Percentiles rank a stretch among this genome's conserved stretches.
These are phyloP conservation scores for Spinus olivaceus DNA, from an alignment of 2,797 vertebrate genomes.

Conservation along the genomic window DNA sequence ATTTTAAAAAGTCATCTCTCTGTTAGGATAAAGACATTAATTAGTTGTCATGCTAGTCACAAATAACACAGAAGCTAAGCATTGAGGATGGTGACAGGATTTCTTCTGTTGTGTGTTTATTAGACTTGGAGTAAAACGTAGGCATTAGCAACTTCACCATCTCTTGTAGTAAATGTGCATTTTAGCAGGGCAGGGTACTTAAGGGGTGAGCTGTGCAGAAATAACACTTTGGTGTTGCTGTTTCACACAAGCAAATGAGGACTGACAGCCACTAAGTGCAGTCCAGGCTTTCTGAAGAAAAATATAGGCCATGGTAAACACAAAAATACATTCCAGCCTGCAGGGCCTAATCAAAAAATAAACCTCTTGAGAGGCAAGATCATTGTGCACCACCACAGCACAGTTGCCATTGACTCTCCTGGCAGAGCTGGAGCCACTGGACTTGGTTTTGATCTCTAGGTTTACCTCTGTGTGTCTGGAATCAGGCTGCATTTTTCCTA, in stretches of 20 bases:
- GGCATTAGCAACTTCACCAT: not conserved
- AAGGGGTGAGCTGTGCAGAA: not conserved
- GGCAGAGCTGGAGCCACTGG: not conserved
- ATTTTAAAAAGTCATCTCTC: not conserved
- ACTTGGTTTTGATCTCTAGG: not conserved
- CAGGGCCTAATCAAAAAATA: not conserved
- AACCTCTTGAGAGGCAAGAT: not conserved
- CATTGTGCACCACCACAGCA: not conserved
- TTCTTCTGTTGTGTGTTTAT: not conserved
- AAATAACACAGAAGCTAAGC: not conserved
- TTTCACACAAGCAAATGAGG: not conserved
- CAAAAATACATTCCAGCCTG: slow-evolving; percentile 19
- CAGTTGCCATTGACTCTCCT: not conserved
- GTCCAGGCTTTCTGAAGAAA: not conserved
- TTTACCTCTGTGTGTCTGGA: rapidly evolving
- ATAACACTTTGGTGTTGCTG: not conserved
- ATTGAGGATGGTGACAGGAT: not conserved
- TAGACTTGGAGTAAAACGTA: not conserved
- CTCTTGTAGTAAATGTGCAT: not conserved
- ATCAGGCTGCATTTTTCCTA: not conserved
- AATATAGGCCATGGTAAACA: slow-evolving; percentile 30
- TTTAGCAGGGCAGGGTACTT: not conserved
- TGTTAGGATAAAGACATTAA: not conserved
- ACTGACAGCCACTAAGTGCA: not conserved
- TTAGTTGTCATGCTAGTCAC: not conserved